Conservation (phyloP, 2,113 vertebrate species). For the Plecotus auritus region DNA sequence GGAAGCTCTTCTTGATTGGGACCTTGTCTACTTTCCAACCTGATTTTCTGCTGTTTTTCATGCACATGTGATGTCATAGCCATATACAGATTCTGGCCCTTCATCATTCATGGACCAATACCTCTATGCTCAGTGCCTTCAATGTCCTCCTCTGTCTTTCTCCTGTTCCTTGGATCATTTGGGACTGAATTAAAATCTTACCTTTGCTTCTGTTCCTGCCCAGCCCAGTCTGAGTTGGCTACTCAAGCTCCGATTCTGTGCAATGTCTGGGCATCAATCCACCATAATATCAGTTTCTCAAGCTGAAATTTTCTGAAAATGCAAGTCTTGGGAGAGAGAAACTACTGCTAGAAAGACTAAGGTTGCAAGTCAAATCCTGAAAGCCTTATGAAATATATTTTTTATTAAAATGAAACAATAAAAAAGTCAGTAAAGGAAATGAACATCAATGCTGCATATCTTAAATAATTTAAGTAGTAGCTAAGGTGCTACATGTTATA, state of each 20-base stretch:
- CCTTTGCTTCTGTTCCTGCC: not conserved
- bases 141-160: not conserved
- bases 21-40: not conserved
- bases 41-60: not conserved
- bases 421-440: not conserved
- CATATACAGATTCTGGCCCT: not conserved
- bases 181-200: not conserved
- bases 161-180: not conserved
- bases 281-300: not conserved
- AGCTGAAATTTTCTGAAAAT: not conserved
- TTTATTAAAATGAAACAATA: not conserved
- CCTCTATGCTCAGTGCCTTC: not conserved
- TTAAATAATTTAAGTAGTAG: not conserved
- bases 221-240: not conserved
- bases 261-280: not conserved
- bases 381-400: not conserved
- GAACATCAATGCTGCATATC: not conserved
- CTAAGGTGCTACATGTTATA: not conserved
- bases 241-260: not conserved
- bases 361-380: not conserved
- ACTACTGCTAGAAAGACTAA: not conserved
- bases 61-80: not conserved
- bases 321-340: not conserved
- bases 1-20: not conserved
- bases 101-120: not conserved